These are phyloP conservation scores for Neoascia interrupta DNA, from an alignment of 2,888 invertebrate species.

Conservation along the genomic window DNA sequence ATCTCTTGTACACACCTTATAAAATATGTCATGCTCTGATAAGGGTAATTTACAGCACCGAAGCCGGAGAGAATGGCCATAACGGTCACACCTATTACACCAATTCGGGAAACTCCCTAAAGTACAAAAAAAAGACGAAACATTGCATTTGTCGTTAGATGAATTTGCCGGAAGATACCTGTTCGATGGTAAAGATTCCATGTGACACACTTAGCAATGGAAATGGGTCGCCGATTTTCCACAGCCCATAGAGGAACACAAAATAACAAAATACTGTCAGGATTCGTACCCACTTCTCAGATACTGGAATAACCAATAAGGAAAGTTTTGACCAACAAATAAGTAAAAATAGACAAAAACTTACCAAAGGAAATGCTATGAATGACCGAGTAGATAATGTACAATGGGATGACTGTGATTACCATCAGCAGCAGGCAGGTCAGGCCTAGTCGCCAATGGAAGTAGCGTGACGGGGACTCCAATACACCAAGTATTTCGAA, in stretches of 20 bases:
- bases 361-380: conserved; percentile 92
- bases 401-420: conserved; percentile 97
- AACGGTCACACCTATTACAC: conserved; percentile 99
- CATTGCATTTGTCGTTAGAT: not conserved
- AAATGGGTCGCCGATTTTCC: conserved; percentile 99
- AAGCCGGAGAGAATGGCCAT: conserved; percentile 99
- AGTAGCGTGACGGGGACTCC: conserved; percentile 88
- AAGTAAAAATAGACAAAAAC: conserved; percentile 70
- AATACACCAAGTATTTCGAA: conserved; percentile 98
- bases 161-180: too few species aligned
- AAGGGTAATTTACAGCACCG: conserved; percentile 99
- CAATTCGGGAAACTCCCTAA: conserved; percentile 96
- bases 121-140: conserved; percentile 1
- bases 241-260: conserved; percentile 95
- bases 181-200: conserved; percentile 85
- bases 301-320: conserved; percentile 81
- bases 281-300: conserved; percentile 87
- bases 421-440: conserved; percentile 95
- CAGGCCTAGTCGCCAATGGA: conserved; percentile 95
- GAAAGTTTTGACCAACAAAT: not conserved
- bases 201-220: conserved; percentile 98
- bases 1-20: conserved; percentile 84
- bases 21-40: conserved; percentile 98
- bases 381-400: conserved; percentile 96
- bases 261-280: conserved; percentile 93